Evolutionary conservation across 92 coral and sea anemone species (phyloP).

Genomic region (Epizoanthus ramosus): DNA sequence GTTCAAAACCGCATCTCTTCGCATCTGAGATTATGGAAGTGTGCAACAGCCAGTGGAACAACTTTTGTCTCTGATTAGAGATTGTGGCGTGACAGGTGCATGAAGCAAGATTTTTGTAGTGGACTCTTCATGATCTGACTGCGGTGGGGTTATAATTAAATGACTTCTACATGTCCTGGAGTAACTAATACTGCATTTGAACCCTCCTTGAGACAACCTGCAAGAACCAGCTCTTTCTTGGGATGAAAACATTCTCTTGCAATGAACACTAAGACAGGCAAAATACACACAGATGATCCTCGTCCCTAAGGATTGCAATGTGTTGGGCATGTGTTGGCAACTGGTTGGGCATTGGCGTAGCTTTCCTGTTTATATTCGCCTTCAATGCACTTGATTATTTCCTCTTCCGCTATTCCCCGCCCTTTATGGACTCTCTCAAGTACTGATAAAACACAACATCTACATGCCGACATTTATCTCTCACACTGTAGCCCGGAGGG

Average conservation of each 20-base stretch:
- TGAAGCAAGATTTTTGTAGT: too few species aligned
- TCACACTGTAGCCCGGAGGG: constrained; percentile 2
- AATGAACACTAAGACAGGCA: constrained; percentile 28
- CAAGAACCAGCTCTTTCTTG: constrained; percentile 28
- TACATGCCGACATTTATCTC: neutral
- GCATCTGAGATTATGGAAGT: too few species aligned
- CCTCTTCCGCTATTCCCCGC: constrained; percentile 36
- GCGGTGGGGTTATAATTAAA: too few species aligned
- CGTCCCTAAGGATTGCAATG: constrained; percentile 55
- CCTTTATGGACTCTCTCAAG: constrained; percentile 44
- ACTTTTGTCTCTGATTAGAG: too few species aligned
- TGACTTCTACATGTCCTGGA: too few species aligned
- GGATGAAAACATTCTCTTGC: constrained; percentile 12
- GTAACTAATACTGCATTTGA: too few species aligned
- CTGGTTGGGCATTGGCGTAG: constrained; percentile 57
- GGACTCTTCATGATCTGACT: too few species aligned
- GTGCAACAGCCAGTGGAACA: too few species aligned
- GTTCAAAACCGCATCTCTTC: too few species aligned
- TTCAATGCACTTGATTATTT: constrained; percentile 44
- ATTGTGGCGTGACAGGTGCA: neutral
- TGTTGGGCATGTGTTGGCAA: constrained; percentile 47
- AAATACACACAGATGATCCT: constrained; percentile 32
- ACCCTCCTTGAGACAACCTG: too few species aligned
- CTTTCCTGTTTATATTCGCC: constrained; percentile 27
- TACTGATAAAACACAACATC: constrained; percentile 57